Evolutionary conservation across 2,797 vertebrate species (phyloP).

Genomic region (Gymnoscopelus microlampas): DNA sequence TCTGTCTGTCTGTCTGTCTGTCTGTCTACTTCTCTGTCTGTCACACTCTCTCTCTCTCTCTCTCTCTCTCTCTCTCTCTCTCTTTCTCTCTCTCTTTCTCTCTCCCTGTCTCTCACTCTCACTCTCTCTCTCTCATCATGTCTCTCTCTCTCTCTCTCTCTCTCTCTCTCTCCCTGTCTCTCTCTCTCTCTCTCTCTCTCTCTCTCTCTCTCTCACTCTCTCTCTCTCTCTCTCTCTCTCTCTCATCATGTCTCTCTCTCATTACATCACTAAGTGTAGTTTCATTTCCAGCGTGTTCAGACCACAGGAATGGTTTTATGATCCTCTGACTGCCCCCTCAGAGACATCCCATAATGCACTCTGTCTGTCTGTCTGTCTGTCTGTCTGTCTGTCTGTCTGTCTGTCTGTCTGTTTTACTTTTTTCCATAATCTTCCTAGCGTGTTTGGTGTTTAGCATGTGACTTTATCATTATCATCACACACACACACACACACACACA

Average conservation of each 20-base stretch:
- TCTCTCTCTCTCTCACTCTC: constrained; percentile 26
- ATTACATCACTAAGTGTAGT: constrained; percentile 33
- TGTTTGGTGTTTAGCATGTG: neutral
- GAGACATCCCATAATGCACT: constrained; percentile 37
- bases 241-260: constrained; percentile 59
- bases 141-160: too few relatives aligned
- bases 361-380: constrained; percentile 28
- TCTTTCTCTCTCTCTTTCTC: too few relatives aligned
- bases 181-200: neutral
- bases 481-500: too few relatives aligned
- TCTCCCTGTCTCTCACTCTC: too few relatives aligned
- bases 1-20: too few relatives aligned
- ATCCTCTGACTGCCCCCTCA: neutral
- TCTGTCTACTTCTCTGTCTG: too few relatives aligned
- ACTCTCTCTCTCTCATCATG: too few relatives aligned
- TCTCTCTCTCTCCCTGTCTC: too few relatives aligned
- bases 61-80: too few relatives aligned
- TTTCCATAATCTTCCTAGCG: constrained; percentile 26
- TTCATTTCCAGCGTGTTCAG: neutral
- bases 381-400: constrained; percentile 24
- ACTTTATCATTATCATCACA: too few relatives aligned
- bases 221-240: constrained; percentile 53
- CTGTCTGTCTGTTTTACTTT: constrained; percentile 16
- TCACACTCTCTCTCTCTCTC: too few relatives aligned
- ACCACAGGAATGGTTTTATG: constrained; percentile 36